These are phyloP conservation scores for Graphium colonna DNA, from an alignment of 2,888 invertebrate species.

Conservation along the genomic window DNA sequence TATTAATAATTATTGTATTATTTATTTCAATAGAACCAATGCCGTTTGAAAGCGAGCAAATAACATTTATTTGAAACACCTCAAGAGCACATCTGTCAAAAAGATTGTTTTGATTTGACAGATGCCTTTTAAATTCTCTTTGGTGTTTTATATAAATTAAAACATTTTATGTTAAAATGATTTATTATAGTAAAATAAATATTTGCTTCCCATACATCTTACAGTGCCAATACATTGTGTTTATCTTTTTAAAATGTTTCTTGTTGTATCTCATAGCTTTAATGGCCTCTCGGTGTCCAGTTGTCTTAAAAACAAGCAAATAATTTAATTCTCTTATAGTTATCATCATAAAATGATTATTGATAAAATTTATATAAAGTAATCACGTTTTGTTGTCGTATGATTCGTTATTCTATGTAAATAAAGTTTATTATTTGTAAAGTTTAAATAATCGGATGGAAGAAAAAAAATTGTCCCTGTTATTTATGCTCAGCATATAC, in stretches of 20 bases:
- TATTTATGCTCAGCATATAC: background rate
- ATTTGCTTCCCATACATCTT: slow-evolving; percentile 21
- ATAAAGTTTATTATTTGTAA: slow-evolving; percentile 8
- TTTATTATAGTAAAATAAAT: slow-evolving; percentile 9
- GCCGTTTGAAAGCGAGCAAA: background rate
- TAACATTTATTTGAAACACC: background rate
- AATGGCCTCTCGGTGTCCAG: slow-evolving; percentile 32
- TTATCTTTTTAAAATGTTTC: slow-evolving; percentile 26
- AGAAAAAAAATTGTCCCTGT: slow-evolving; percentile 10
- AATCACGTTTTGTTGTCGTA: slow-evolving; percentile 17
- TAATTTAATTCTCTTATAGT: slow-evolving; percentile 25
- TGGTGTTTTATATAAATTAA: no score
- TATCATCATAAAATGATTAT: slow-evolving; percentile 16
- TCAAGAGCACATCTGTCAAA: no score
- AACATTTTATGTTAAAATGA: no score
- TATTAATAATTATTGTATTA: background rate
- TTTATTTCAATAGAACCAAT: background rate
- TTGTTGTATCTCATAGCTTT: slow-evolving; percentile 25
- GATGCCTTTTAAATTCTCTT: no score
- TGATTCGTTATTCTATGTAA: slow-evolving; percentile 9
- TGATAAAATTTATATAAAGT: slow-evolving; percentile 18
- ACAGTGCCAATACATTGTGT: slow-evolving; percentile 27
- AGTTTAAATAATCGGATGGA: no score
- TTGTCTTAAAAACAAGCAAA: slow-evolving; percentile 28
- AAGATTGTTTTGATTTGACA: no score